These are phyloP conservation scores for Orestias chungarensis DNA, from an alignment of 2,797 vertebrate genomes.

Conservation along the genomic window DNA sequence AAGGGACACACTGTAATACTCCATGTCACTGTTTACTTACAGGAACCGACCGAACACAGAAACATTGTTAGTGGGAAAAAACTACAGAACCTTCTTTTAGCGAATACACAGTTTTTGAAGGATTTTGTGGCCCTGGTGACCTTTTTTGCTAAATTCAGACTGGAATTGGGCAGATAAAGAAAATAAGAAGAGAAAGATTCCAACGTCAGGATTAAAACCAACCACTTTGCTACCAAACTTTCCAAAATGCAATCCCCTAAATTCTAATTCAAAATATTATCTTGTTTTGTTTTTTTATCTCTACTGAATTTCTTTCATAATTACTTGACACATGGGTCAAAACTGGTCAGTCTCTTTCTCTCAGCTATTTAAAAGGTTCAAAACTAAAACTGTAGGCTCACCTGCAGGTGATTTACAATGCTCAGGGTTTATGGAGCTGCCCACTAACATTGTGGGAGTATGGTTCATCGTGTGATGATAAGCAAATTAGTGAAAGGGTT, in stretches of 20 bases:
- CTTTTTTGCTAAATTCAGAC: too few species aligned
- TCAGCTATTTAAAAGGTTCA: not conserved
- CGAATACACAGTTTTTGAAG: too few species aligned
- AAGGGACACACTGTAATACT: not conserved
- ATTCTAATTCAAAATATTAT: too few species aligned
- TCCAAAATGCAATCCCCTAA: not conserved
- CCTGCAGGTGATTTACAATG: not conserved
- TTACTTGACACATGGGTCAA: too few species aligned
- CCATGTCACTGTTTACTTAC: not conserved
- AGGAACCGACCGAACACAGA: not conserved
- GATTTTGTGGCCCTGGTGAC: too few species aligned
- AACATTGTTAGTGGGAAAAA: not conserved
- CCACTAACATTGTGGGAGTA: not conserved
- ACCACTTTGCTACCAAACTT: not conserved
- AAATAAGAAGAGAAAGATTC: not conserved
- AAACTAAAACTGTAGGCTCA: not conserved
- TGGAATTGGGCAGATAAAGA: too few species aligned
- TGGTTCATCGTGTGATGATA: not conserved
- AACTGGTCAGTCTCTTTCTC: not conserved
- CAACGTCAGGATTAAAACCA: too few species aligned
- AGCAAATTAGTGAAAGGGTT: not conserved
- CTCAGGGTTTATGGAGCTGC: not conserved
- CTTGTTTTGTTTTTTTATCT: too few species aligned
- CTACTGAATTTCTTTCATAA: not conserved
- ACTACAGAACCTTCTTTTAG: not conserved